These are phyloP conservation scores for Falcunculus frontatus DNA, from an alignment of 2,113 vertebrate genomes.

Conservation along the genomic window DNA sequence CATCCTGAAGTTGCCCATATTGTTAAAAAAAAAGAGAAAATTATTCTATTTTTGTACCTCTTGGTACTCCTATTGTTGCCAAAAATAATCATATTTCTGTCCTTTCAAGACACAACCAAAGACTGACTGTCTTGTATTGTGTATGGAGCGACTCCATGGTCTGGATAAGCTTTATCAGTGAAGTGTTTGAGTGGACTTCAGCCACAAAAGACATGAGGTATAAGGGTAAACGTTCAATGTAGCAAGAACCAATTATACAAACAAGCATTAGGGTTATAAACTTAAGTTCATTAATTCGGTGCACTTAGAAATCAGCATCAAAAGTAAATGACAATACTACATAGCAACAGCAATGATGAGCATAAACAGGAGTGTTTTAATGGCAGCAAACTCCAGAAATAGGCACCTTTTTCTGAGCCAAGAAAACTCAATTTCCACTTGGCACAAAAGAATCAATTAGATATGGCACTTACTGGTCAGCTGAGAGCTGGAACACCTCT, in stretches of 20 bases:
- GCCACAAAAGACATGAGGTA: neutral
- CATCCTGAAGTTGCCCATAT: neutral
- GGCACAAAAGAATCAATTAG: conserved; percentile 25
- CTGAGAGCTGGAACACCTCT: neutral
- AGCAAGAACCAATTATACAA: neutral
- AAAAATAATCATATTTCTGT: neutral
- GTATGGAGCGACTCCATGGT: neutral
- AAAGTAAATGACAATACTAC: neutral
- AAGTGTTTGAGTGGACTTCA: neutral
- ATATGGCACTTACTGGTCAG: neutral
- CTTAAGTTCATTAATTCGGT: neutral
- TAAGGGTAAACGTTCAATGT: neutral
- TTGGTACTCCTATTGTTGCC: neutral
- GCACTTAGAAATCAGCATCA: neutral
- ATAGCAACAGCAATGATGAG: neutral
- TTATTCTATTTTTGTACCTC: neutral
- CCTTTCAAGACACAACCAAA: neutral
- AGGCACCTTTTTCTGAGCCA: neutral
- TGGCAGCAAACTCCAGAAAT: neutral
- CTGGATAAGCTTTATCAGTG: neutral
- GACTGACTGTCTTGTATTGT: neutral
- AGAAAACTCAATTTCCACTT: conserved; percentile 29
- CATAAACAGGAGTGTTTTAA: neutral
- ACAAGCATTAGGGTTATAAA: neutral
- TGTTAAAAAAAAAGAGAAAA: neutral